phyloP scores from a whole-genome alignment of 2,888 invertebrate genomes.

The Callimorpha dominula region DNA sequence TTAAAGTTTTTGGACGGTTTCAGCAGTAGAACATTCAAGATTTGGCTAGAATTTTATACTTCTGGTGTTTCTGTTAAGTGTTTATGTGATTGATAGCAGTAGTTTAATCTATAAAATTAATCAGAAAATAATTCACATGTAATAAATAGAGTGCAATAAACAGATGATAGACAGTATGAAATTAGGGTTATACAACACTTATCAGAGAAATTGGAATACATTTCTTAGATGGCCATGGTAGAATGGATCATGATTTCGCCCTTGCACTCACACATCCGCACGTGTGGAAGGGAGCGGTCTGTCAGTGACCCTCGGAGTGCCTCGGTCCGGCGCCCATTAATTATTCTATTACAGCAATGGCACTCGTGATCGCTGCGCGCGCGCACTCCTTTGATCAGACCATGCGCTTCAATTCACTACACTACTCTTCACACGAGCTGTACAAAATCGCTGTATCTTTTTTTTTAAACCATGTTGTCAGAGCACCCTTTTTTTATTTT shows the following conservation, averaged over 20 bases:
- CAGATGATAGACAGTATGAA: not conserved
- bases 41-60: conserved; percentile 45
- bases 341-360: conserved; percentile 82
- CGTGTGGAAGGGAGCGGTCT: conserved; percentile 55
- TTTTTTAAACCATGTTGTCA: conserved; percentile 27
- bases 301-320: conserved; percentile 73
- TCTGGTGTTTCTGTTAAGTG: not conserved
- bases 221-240: conserved; percentile 11
- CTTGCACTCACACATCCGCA: conserved; percentile 25
- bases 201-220: not conserved
- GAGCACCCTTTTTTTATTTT: conserved; percentile 38
- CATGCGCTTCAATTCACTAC: conserved; percentile 63
- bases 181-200: conserved; percentile 3
- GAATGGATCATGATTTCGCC: conserved; percentile 36
- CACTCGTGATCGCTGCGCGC: conserved; percentile 72
- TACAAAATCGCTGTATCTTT: conserved; percentile 48
- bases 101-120: not conserved
- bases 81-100: not conserved
- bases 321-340: conserved; percentile 74
- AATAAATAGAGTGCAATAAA: not conserved
- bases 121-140: not conserved
- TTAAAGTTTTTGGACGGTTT: conserved; percentile 63
- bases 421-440: conserved; percentile 57
- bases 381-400: conserved; percentile 72
- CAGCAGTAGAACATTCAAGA: conserved; percentile 49